Evolutionary conservation across 2,797 vertebrate genomes (phyloP).

Genomic region (Manis javanica): DNA sequence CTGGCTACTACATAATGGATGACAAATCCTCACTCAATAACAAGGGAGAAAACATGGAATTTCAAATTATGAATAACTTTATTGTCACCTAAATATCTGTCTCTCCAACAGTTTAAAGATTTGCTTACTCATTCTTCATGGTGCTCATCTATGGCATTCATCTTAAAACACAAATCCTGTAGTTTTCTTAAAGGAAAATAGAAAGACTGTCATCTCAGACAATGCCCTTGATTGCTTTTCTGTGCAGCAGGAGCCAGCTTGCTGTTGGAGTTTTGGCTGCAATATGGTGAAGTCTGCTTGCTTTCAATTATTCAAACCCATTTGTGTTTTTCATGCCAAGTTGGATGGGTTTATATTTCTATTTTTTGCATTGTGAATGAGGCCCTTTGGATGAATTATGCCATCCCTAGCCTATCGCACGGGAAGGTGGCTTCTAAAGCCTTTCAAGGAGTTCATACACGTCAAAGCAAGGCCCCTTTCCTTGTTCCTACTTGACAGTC

Average conservation of each 20-base stretch:
- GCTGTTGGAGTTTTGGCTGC: conserved; percentile 75
- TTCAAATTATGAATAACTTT: not conserved
- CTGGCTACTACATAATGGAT: not conserved
- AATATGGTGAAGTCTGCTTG: conserved; percentile 71
- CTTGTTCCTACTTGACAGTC: not conserved
- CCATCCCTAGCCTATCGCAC: conserved; percentile 58
- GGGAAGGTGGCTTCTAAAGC: conserved; percentile 45
- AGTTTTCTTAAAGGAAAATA: conserved; percentile 50
- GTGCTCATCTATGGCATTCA: conserved; percentile 1
- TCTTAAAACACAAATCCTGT: conserved; percentile 25
- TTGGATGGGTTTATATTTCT: conserved; percentile 77
- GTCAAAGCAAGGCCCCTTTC: not conserved
- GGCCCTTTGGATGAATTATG: conserved; percentile 72
- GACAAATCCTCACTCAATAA: not conserved
- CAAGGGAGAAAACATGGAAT: not conserved
- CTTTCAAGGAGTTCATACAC: conserved; percentile 39
- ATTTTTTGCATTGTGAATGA: conserved; percentile 69
- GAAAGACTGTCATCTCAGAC: conserved; percentile 29
- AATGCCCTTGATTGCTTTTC: conserved; percentile 66
- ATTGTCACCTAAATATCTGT: conserved; percentile 7
- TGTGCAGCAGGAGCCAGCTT: conserved; percentile 56
- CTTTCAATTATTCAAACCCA: conserved; percentile 66
- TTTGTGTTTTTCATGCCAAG: conserved; percentile 74
- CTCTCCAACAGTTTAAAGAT: conserved; percentile 44
- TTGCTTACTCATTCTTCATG: conserved; percentile 23